Conservation (phyloP, 2,888 invertebrate species). For the Escarpia spicata region DNA sequence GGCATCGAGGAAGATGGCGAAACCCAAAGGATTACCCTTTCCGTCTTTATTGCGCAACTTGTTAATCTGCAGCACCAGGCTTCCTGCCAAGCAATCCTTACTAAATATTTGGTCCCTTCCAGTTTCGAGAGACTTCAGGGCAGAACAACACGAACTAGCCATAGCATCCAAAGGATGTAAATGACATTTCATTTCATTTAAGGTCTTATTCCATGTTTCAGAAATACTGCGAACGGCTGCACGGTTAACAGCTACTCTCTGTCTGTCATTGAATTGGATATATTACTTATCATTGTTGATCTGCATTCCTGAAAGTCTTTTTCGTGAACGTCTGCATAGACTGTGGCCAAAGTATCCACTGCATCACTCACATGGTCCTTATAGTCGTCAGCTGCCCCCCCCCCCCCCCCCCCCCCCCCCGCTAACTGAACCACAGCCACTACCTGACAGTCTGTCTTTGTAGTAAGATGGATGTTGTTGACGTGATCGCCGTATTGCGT, state of each 20-base stretch:
- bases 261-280: too few relatives aligned
- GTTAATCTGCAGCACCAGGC: slow-evolving; percentile 25
- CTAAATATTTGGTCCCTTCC: neutral
- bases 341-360: slow-evolving; percentile 19
- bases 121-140: slow-evolving; percentile 26
- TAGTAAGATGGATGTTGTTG: slow-evolving; percentile 39
- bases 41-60: slow-evolving; percentile 36
- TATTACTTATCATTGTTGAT: too few relatives aligned
- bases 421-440: slow-evolving; percentile 33
- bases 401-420: too few relatives aligned
- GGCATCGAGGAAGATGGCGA: slow-evolving; percentile 31
- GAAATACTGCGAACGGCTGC: neutral
- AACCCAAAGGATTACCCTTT: slow-evolving; percentile 40
- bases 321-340: slow-evolving; percentile 26
- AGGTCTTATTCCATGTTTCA: slow-evolving; percentile 22
- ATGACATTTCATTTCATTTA: neutral
- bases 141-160: slow-evolving; percentile 27
- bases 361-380: slow-evolving; percentile 28
- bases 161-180: slow-evolving; percentile 34
- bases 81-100: neutral
- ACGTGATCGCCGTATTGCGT: slow-evolving; percentile 39
- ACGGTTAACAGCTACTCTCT: too few relatives aligned
- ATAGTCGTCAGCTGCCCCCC: slow-evolving; percentile 26
- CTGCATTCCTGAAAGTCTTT: too few relatives aligned
- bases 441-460: slow-evolving; percentile 24